These are phyloP conservation scores for Perca fluviatilis DNA, from an alignment of 2,113 vertebrate species.

Conservation along the genomic window DNA sequence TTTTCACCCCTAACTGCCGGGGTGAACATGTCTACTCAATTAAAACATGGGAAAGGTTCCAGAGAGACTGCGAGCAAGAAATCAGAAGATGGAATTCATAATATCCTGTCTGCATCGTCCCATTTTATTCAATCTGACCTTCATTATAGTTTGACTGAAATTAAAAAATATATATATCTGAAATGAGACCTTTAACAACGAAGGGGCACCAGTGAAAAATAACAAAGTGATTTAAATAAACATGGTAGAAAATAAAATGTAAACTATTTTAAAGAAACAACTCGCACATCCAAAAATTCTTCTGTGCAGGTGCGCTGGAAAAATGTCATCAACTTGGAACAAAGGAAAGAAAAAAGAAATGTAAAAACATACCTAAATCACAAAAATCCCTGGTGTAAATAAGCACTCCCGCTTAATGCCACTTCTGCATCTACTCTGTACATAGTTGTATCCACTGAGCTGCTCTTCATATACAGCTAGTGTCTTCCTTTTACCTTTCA, in stretches of 20 bases:
- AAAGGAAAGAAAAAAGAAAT: not conserved
- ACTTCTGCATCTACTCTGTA: not conserved
- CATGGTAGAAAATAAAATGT: not conserved
- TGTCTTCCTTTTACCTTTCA: not conserved
- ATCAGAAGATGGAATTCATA: conserved; percentile 17
- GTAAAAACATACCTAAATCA: not conserved
- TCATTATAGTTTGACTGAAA: not conserved
- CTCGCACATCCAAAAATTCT: too few relatives aligned
- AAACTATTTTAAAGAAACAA: not conserved
- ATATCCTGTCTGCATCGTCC: conserved; percentile 39
- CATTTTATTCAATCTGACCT: not conserved
- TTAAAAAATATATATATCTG: not conserved
- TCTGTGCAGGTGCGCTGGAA: too few relatives aligned
- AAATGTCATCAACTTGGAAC: too few relatives aligned
- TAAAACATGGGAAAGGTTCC: conserved; percentile 12
- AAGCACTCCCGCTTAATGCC: not conserved
- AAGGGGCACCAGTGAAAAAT: not conserved
- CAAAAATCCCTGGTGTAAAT: not conserved
- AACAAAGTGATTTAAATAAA: not conserved
- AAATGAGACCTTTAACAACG: not conserved
- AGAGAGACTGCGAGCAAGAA: conserved; percentile 14
- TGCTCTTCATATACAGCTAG: not conserved
- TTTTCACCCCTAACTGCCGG: too few relatives aligned
- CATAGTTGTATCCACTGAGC: not conserved
- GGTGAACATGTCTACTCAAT: not conserved